Percentiles rank a stretch among this genome's conserved stretches.
These are phyloP conservation scores for Osmoderma eremita DNA, from an alignment of 2,888 invertebrate genomes.

Conservation along the genomic window DNA sequence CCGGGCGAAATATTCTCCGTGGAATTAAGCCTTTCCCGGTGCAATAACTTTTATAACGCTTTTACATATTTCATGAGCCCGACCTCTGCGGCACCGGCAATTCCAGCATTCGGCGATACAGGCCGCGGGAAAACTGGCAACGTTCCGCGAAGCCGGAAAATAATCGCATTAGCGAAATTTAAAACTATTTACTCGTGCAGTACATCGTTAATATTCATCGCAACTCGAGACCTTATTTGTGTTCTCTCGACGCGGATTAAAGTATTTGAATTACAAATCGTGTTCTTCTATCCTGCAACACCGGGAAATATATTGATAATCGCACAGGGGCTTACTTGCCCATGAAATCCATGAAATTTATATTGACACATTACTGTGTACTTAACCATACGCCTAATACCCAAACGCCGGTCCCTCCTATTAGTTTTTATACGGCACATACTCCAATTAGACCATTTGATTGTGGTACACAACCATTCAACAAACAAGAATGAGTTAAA, in stretches of 20 bases:
- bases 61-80: slow-evolving; percentile 36
- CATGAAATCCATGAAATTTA: slow-evolving; percentile 19
- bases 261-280: slow-evolving; percentile 42
- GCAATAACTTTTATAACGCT: slow-evolving; percentile 34
- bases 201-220: slow-evolving; percentile 35
- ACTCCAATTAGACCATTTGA: no score
- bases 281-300: slow-evolving; percentile 11
- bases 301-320: not conserved
- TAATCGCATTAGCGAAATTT: slow-evolving; percentile 37
- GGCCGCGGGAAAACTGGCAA: not conserved
- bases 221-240: slow-evolving; percentile 38
- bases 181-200: slow-evolving; percentile 33
- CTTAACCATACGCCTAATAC: no score
- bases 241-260: slow-evolving; percentile 36
- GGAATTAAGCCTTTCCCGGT: slow-evolving; percentile 32
- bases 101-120: slow-evolving; percentile 6
- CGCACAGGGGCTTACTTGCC: not conserved
- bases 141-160: slow-evolving; percentile 19
- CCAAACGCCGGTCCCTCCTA: no score
- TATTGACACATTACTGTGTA: no score
- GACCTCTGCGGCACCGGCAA: slow-evolving; percentile 10
- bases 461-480: no score
- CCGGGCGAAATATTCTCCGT: slow-evolving; percentile 25
- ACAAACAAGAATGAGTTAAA: no score
- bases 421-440: no score